phyloP scores from a whole-genome alignment of 2,797 vertebrate genomes.

The Gymnothorax reevesii region DNA sequence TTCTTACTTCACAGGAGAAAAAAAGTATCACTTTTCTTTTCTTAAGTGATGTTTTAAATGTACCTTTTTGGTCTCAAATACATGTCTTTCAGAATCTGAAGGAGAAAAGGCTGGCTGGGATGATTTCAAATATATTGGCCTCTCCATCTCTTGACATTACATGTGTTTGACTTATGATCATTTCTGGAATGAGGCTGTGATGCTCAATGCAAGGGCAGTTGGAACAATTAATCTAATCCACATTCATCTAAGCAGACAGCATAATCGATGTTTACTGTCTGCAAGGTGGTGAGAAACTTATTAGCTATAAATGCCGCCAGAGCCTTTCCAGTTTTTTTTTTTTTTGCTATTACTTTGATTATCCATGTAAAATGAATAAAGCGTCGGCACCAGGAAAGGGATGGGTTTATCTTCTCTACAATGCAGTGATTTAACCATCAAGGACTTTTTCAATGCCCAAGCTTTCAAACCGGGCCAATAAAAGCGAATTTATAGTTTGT shows the following conservation, averaged over 20 bases:
- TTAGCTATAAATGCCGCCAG: constrained; percentile 25
- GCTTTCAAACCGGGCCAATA: neutral
- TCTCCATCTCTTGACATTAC: constrained; percentile 27
- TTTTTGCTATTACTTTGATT: constrained; percentile 21
- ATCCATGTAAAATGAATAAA: constrained; percentile 13
- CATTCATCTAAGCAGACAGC: constrained; percentile 49
- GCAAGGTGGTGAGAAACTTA: constrained; percentile 48
- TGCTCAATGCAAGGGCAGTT: constrained; percentile 41
- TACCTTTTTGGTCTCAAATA: neutral
- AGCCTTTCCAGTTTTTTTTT: neutral
- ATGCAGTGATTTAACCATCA: constrained; percentile 22
- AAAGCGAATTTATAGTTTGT: neutral
- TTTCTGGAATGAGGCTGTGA: constrained; percentile 42
- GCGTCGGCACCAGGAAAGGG: neutral
- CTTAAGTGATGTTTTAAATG: neutral
- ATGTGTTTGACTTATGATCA: constrained; percentile 37
- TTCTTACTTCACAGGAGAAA: neutral
- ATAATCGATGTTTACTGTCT: constrained; percentile 52
- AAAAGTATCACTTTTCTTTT: neutral
- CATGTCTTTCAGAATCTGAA: neutral
- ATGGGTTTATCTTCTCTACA: neutral
- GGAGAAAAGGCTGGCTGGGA: neutral
- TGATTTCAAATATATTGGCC: constrained; percentile 24
- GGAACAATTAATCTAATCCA: constrained; percentile 55
- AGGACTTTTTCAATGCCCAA: constrained; percentile 13